phyloP scores from a whole-genome alignment of 2,888 invertebrate genomes.

The Drosophila recens region DNA sequence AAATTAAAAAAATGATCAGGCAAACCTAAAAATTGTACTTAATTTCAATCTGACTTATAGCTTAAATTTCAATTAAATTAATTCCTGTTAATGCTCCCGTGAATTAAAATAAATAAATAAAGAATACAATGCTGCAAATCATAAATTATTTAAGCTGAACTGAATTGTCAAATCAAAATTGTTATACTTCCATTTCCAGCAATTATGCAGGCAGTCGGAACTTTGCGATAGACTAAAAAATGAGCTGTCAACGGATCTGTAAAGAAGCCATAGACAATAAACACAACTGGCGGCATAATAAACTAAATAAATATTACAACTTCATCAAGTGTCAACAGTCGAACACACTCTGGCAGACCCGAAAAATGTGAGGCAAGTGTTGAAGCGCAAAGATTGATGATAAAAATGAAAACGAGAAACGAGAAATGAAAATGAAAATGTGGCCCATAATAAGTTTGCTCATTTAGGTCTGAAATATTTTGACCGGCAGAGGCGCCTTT shows the following conservation, averaged over 20 bases:
- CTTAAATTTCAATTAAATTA: no score
- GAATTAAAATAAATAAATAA: neutral
- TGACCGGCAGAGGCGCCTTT: constrained; percentile 6
- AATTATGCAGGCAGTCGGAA: neutral
- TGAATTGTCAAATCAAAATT: neutral
- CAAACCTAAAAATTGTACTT: no score
- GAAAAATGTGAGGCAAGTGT: constrained; percentile 64
- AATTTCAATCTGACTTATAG: no score
- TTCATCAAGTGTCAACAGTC: constrained; percentile 66
- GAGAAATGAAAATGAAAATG: constrained; percentile 47
- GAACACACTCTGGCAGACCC: constrained; percentile 17
- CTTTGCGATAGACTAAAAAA: constrained; percentile 30
- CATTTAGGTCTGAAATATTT: constrained; percentile 43
- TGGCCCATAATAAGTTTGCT: constrained; percentile 49
- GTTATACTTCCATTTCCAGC: neutral
- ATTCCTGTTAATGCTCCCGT: no score
- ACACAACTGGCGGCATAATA: constrained; percentile 55
- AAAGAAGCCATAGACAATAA: constrained; percentile 33
- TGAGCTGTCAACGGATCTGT: constrained; percentile 61
- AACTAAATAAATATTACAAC: constrained; percentile 74
- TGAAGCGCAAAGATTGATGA: constrained; percentile 83
- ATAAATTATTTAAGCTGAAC: neutral
- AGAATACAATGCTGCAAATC: neutral
- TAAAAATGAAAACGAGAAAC: constrained; percentile 46
- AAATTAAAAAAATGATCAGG: no score